Evolutionary conservation across 2,797 vertebrate genomes (phyloP), one percentile per base, ranked within the genome.

Genomic region (Chiropotes sagulatus): DNA sequence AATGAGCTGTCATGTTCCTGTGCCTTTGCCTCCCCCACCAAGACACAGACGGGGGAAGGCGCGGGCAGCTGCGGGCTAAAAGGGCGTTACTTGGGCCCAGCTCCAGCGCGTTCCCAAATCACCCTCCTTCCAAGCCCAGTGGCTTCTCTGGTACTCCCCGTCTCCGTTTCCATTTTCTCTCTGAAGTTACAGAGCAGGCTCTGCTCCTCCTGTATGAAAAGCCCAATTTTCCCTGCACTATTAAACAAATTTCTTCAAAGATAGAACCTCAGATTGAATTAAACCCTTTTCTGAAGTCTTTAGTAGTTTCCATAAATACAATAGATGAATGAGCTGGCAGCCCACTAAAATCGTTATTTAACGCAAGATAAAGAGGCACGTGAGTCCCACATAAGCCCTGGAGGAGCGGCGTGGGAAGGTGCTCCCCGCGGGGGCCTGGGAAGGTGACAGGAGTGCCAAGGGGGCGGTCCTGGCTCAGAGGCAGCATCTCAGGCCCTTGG

Each of bases 261-360:
- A 91, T 1, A 89, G 93, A 89, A 33, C 48, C 88, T 94, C 88
- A 50, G 73, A 14, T 41, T 94, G 93, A 95, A 96, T 93, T 91
- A 94, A 98, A 75, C 61, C 83, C 88, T 92, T 76, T 96, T 85
- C 44, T 87, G 87, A 96, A 93, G 76, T 61, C 72, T 96, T 97
- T 58, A 92, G 84, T 89, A 85, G 96, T 87, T 95, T 90, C 88
- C 96, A 96, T 97, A 97, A 98, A 98, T 88, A 95, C 90, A 80
- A 13, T 7, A 61, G 79, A 81, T 91, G 92, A 92, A 88, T 82
- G 76, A 67, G 81, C 80, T 44, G 73, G 81, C 92, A 93, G 90
- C 78, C 58, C 91, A 80, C 87, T 70, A 48, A 94, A 95, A 58
- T 28, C 39, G 70, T 78, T 73, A 76, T 79, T 84, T 73, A 95